Percentiles rank a stretch among this genome's conserved stretches.
Evolutionary conservation across 2,888 invertebrate species (phyloP).

Genomic region (Tipula confusa): DNA sequence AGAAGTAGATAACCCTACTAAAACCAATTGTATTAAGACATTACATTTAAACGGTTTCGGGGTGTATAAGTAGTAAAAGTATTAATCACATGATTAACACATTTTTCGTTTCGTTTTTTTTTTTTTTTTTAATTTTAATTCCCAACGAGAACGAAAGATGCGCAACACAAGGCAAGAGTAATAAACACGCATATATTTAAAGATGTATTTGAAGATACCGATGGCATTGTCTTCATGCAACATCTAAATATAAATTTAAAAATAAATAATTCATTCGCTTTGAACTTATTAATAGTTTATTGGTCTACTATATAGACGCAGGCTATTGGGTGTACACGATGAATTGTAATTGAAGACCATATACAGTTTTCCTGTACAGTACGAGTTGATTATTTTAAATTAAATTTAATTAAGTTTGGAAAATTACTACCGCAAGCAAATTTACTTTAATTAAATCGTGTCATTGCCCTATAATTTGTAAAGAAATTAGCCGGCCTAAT

Average conservation of each 20-base stretch:
- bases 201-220: background rate
- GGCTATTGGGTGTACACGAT: background rate
- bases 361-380: background rate
- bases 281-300: background rate
- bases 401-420: background rate
- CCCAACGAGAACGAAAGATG: background rate
- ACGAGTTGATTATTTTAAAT: background rate
- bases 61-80: background rate
- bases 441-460: background rate
- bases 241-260: background rate
- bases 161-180: background rate
- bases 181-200: background rate
- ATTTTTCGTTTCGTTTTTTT: too few relatives aligned
- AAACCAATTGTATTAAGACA: background rate
- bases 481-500: background rate
- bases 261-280: background rate
- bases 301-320: background rate
- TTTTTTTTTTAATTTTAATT: too few relatives aligned
- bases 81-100: slow-evolving; percentile 20
- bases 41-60: background rate
- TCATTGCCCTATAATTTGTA: background rate
- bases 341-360: background rate
- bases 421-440: background rate
- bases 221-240: background rate
- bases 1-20: background rate